Percentiles rank a stretch among this genome's conserved stretches.
These are phyloP conservation scores for Neotoma lepida DNA, from an alignment of 2,113 vertebrate genomes.

Conservation along the genomic window DNA sequence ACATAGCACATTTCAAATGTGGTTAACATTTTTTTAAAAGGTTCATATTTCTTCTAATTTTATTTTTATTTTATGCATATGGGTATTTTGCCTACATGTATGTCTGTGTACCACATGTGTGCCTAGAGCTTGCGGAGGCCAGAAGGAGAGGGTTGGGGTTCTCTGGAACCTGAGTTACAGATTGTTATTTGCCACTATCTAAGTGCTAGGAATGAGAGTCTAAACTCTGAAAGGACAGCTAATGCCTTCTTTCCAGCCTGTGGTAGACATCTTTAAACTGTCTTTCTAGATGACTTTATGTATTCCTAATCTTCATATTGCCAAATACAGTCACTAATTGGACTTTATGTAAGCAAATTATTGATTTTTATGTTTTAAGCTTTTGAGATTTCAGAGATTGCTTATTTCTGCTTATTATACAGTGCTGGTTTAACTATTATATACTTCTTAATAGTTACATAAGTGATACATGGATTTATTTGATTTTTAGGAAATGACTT, in stretches of 20 bases:
- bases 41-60: background rate
- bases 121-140: background rate
- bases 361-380: background rate
- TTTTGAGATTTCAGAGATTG: background rate
- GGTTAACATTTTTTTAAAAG: background rate
- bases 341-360: background rate
- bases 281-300: background rate
- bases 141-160: background rate
- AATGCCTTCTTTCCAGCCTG: background rate
- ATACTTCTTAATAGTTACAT: background rate
- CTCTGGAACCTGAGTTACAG: background rate
- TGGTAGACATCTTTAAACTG: background rate
- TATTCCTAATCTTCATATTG: background rate
- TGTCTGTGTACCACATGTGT: background rate
- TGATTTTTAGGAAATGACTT: background rate
- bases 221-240: too few relatives aligned
- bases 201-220: background rate
- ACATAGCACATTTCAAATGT: background rate
- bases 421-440: conserved; percentile 4
- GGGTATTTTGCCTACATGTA: background rate
- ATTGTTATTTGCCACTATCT: too few relatives aligned
- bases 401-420: background rate
- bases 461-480: background rate
- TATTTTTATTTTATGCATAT: background rate
- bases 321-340: background rate